Percentiles rank a stretch among this genome's conserved stretches.
phyloP scores from a whole-genome alignment of 2,113 vertebrate genomes.

The Chamaetylas fuelleborni region DNA sequence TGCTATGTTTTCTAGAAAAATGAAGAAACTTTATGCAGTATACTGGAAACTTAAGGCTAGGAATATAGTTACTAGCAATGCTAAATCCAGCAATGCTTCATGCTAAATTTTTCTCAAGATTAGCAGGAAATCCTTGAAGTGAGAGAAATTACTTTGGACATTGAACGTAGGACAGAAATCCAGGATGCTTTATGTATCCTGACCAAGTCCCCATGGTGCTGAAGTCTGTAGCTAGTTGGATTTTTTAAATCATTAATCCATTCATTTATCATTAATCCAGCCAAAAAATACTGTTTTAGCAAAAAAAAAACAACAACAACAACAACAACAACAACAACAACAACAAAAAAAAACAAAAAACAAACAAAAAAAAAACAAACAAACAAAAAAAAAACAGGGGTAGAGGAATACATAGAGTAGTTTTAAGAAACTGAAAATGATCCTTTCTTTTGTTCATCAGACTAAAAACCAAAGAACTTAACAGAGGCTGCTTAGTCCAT shows the following conservation, averaged over 20 bases:
- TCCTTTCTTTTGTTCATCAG: not conserved
- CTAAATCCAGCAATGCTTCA: not conserved
- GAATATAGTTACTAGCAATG: no score
- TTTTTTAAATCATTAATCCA: not conserved
- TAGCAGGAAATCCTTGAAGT: not conserved
- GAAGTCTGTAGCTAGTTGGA: not conserved
- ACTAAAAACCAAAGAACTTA: not conserved
- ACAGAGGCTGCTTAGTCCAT: fast-evolving
- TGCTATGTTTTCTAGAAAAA: not conserved
- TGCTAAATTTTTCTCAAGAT: not conserved
- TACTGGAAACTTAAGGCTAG: not conserved
- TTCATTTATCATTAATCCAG: not conserved
- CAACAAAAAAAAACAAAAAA: no score
- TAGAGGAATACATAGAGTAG: not conserved
- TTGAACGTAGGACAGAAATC: not conserved
- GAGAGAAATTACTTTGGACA: not conserved
- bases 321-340: no score
- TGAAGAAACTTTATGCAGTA: not conserved
- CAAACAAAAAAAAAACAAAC: not conserved
- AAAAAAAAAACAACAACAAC: no score
- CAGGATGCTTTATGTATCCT: not conserved
- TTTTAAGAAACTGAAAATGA: not conserved
- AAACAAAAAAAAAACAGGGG: not conserved
- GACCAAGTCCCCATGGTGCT: not conserved
- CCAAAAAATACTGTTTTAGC: not conserved